Percentiles rank a stretch among this genome's conserved stretches.
These are phyloP conservation scores for Philotrypesis tridentata DNA, from an alignment of 1,140 invertebrate genomes.

Conservation along the genomic window DNA sequence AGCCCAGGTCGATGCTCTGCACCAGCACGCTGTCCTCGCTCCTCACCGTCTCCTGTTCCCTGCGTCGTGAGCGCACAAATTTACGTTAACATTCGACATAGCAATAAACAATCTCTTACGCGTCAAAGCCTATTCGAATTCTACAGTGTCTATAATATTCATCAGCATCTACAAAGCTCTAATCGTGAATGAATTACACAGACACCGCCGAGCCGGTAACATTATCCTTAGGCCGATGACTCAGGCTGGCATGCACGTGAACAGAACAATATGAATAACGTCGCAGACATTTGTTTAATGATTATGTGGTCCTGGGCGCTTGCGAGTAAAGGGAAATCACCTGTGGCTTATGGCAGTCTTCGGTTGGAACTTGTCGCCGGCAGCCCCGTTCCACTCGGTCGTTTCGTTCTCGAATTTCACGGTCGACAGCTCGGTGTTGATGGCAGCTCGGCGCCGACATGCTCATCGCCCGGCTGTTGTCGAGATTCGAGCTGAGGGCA, in stretches of 20 bases:
- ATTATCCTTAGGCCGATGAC: conserved; percentile 23
- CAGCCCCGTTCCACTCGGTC: conserved; percentile 65
- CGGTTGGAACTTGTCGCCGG: conserved; percentile 56
- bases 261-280: conserved; percentile 39
- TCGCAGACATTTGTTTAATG: too few relatives aligned
- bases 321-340: too few relatives aligned
- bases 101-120: background rate
- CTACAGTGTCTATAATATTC: too few relatives aligned
- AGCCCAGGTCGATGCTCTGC: conserved; percentile 71
- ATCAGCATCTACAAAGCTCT: background rate
- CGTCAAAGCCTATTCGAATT: background rate
- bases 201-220: background rate
- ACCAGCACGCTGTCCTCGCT: conserved; percentile 73
- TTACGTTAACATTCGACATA: background rate
- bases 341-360: conserved; percentile 70
- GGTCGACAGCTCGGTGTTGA: conserved; percentile 84
- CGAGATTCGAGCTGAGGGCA: conserved; percentile 75
- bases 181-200: background rate
- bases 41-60: conserved; percentile 35
- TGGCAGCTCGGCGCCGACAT: conserved; percentile 89
- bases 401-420: conserved; percentile 79
- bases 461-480: conserved; percentile 82
- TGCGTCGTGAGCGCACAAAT: conserved; percentile 23
- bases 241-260: conserved; percentile 54
- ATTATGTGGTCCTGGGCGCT: too few relatives aligned